Percentiles rank a stretch among this genome's conserved stretches.
phyloP scores from a whole-genome alignment of 92 coral and sea anemone genomes.

The Parazoanthus swiftii region DNA sequence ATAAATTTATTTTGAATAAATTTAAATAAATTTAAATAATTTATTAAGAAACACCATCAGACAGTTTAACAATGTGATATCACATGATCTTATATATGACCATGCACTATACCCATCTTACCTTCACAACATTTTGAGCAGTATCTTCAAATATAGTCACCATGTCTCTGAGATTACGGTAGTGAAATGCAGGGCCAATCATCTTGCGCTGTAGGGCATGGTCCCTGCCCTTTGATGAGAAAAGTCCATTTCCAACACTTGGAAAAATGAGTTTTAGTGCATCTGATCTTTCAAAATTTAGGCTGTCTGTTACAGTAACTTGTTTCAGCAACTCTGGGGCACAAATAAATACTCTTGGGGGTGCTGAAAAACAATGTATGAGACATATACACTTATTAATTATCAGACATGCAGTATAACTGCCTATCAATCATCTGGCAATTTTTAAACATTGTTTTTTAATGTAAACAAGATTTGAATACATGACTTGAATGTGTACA shows the following conservation, averaged over 20 bases:
- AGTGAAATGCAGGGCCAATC: conserved; percentile 76
- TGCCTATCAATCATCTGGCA: no score
- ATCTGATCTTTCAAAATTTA: conserved; percentile 62
- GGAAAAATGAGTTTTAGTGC: conserved; percentile 48
- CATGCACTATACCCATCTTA: neutral
- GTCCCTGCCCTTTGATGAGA: conserved; percentile 68
- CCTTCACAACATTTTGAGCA: conserved; percentile 67
- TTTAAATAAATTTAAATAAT: no score
- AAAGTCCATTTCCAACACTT: conserved; percentile 55
- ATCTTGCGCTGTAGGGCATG: conserved; percentile 78
- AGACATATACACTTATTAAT: no score
- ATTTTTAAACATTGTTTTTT: no score
- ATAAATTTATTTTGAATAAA: no score
- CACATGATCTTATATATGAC: no score
- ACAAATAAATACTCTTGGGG: conserved; percentile 39
- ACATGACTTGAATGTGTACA: no score
- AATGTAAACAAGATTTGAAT: no score
- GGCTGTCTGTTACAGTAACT: conserved; percentile 58
- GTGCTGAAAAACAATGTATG: neutral
- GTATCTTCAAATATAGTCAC: conserved; percentile 58
- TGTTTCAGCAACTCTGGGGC: conserved; percentile 76
- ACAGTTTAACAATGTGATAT: no score
- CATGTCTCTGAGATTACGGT: conserved; percentile 60
- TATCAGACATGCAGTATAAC: no score
- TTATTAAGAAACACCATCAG: no score